Evolutionary conservation across 2,888 invertebrate genomes (phyloP), one percentile per base, ranked within the genome.

Genomic region (Notodonta dromedarius): DNA sequence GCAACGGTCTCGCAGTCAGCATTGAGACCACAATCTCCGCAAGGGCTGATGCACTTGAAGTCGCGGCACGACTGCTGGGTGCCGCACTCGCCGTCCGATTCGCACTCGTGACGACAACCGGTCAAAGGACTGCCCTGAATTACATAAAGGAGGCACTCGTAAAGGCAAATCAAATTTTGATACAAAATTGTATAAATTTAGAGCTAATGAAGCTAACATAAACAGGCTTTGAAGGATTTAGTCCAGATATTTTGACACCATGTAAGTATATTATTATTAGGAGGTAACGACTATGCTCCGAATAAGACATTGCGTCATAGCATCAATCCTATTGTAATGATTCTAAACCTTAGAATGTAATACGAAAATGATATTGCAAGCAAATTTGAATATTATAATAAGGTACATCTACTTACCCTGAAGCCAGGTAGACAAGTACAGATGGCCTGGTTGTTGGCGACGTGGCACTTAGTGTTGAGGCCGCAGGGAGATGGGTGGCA

Each of bases 401-500:
- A 24, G 11, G 8, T 50, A 1, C 5, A 50, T n/a, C 50, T 16
- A 78, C 82, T 84, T 84, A 94, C 94, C 73, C 90, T 88, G 89
- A 94, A 96, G 78, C 97, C 96, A 51, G 96, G 95, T 57, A 96
- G 87, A 76, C 98, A 98, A 57, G 96, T 96, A 80, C 98, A 98
- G 11, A 96, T 96, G 0, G 97, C 96, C 16, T 96, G 95, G 71
- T 95, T 95, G 82, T 96, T 96, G 53, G 96, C 91, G 11, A 97
- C 96, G 80, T 96, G 96, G 84, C 98, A 98, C 58, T 96, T 95
- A 0, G 97, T 97, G 87, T 98, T 97, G 51, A 82, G 78, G 8
- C 97, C 98, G 73, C 98, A 98, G 0, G 97, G 97, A 66, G 95
- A 96, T 13, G 97, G 97, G 78, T 96, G 96, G 83, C 97, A 98